phyloP scores from a whole-genome alignment of 2,113 vertebrate species.

The Pogonocichla stellata region DNA sequence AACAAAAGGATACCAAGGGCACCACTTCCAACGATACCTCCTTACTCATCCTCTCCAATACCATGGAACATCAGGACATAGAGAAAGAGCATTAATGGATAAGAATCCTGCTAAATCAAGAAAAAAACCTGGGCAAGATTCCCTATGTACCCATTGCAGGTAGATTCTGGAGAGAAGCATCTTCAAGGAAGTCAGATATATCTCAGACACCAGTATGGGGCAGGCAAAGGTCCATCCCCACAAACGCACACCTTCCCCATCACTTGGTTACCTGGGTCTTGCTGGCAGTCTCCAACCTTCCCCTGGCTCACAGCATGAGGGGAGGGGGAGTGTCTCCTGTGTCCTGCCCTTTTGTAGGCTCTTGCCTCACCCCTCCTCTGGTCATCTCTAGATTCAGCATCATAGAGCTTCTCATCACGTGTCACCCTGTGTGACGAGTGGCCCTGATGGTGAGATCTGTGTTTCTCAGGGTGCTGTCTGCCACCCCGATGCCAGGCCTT shows the following conservation, averaged over 20 bases:
- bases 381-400: not conserved
- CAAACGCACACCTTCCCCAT: not conserved
- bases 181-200: not conserved
- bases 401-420: not conserved
- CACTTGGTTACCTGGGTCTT: conserved; percentile 82
- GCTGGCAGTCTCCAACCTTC: not conserved
- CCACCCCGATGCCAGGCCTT: not conserved
- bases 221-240: not conserved
- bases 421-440: not conserved
- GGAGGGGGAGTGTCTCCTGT: conserved; percentile 30
- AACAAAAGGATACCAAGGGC: not conserved
- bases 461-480: not conserved
- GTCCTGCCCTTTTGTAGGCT: conserved; percentile 36
- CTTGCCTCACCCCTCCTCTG: conserved; percentile 52
- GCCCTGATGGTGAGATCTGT: not conserved
- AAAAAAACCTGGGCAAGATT: not conserved
- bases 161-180: not conserved
- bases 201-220: not conserved
- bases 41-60: not conserved
- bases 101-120: not conserved
- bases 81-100: not conserved
- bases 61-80: not conserved
- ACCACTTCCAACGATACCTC: not conserved
- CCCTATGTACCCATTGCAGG: not conserved
- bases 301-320: conserved; percentile 20